Evolutionary conservation across 2,888 invertebrate species (phyloP).

Genomic region (Cantharis flavilabris): DNA sequence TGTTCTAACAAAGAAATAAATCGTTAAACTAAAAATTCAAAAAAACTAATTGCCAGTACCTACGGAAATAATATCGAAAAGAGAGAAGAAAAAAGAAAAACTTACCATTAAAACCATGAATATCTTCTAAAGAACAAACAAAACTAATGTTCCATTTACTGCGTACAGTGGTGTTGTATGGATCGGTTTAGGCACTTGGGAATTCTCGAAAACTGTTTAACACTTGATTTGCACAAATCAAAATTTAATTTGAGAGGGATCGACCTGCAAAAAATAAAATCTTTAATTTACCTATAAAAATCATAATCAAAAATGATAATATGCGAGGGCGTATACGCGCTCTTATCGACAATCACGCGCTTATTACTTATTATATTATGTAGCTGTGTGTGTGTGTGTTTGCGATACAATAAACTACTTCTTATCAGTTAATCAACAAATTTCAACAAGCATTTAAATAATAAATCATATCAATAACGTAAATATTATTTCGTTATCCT

Average conservation of each 20-base stretch:
- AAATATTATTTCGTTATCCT: neutral
- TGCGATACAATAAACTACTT: conserved; percentile 5
- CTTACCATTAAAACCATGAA: conserved; percentile 34
- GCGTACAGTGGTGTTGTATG: neutral
- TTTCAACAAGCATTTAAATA: neutral
- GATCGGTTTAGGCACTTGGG: neutral
- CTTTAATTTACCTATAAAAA: neutral
- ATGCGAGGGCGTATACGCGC: conserved; percentile 17
- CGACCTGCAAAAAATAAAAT: neutral
- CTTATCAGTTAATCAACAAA: conserved; percentile 5
- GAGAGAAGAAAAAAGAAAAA: neutral
- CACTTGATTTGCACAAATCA: neutral
- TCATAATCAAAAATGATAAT: neutral
- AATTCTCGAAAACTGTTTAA: neutral
- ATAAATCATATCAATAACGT: neutral
- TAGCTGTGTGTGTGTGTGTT: neutral
- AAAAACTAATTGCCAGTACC: neutral
- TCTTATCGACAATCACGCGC: conserved; percentile 24
- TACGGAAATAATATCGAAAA: neutral
- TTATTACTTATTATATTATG: conserved; percentile 10
- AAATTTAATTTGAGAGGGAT: neutral
- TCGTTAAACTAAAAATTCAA: neutral
- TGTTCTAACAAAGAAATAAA: neutral
- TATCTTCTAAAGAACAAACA: conserved; percentile 17
- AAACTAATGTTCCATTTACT: conserved; percentile 15